Conservation (phyloP, 2,797 vertebrate species). For the Pangasius macronema region DNA sequence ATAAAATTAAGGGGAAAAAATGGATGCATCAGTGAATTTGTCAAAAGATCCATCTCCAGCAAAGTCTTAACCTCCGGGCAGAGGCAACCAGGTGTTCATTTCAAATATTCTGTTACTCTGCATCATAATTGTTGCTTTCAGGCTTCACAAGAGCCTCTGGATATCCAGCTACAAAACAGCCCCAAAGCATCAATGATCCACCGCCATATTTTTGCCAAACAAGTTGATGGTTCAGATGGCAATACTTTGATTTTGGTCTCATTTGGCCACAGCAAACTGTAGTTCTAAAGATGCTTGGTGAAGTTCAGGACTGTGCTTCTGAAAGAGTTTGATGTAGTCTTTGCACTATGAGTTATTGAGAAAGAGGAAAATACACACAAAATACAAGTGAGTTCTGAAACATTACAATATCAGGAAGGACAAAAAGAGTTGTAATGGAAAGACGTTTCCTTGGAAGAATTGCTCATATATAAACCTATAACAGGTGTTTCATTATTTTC, state of each 20-base stretch:
- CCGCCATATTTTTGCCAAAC: not conserved
- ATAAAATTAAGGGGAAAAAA: not conserved
- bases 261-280: not conserved
- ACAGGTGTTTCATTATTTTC: constrained; percentile 32
- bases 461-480: constrained; percentile 10
- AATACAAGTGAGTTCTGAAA: constrained; percentile 55
- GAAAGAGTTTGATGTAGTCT: not conserved
- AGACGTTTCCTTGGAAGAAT: constrained; percentile 24
- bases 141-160: not conserved
- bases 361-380: constrained; percentile 47
- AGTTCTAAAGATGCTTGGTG: not conserved
- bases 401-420: constrained; percentile 64
- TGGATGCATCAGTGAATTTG: not conserved
- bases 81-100: not conserved
- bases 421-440: constrained; percentile 42
- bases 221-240: not conserved
- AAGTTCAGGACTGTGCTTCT: not conserved
- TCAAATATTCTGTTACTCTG: not conserved
- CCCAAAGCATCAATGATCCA: not conserved
- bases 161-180: not conserved
- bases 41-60: not conserved
- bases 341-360: constrained; percentile 32
- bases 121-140: too few relatives aligned
- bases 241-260: not conserved
- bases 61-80: not conserved